Conservation (phyloP, 2,797 vertebrate genomes). For the Pitangus sulphuratus region DNA sequence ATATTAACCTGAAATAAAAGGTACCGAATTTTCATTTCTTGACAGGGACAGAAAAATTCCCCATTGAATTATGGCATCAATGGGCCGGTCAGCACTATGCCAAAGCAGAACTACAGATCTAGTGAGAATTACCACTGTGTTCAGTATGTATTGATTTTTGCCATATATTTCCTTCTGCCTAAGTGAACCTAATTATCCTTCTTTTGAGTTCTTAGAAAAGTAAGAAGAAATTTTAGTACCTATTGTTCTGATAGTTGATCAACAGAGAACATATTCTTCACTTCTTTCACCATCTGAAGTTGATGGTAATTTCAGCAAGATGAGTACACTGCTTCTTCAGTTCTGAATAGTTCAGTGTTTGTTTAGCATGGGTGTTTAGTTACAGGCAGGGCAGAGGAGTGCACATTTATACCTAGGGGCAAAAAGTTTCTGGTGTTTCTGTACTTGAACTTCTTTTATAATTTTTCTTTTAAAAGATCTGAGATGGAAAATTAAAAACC, state of each 20-base stretch:
- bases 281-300: background rate
- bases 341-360: background rate
- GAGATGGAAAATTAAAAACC: background rate
- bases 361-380: background rate
- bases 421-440: background rate
- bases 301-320: background rate
- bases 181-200: background rate
- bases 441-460: background rate
- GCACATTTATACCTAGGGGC: background rate
- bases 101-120: background rate
- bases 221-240: background rate
- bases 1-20: background rate
- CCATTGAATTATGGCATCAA: background rate
- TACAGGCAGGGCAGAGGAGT: background rate
- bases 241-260: background rate
- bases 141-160: background rate
- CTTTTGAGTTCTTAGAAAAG: background rate
- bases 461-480: background rate
- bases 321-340: background rate
- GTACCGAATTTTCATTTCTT: background rate
- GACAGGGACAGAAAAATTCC: background rate
- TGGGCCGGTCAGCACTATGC: background rate
- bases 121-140: background rate
- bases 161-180: background rate
- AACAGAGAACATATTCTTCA: background rate